phyloP scores from a whole-genome alignment of 1,140 invertebrate genomes.

The Argopecten irradians region DNA sequence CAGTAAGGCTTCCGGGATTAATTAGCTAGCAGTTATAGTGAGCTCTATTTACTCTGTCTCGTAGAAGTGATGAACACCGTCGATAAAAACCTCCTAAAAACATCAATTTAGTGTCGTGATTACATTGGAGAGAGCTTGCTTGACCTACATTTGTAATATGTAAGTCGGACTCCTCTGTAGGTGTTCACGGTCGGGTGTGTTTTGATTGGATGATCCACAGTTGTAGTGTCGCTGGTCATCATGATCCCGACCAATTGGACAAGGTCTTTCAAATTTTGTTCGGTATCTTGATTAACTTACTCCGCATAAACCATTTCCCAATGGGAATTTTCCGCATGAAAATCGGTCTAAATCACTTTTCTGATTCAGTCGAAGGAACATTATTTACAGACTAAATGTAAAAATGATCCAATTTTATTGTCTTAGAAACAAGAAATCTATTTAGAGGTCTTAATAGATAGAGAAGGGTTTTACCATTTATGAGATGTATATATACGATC shows the following conservation, averaged over 20 bases:
- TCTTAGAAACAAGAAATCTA: neutral
- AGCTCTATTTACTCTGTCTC: neutral
- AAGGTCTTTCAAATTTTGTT: neutral
- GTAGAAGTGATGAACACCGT: neutral
- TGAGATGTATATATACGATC: no score
- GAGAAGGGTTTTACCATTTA: no score
- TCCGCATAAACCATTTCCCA: neutral
- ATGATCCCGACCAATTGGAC: neutral
- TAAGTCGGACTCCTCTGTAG: neutral
- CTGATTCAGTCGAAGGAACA: neutral
- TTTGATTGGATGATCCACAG: neutral
- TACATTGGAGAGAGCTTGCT: neutral
- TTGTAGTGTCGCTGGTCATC: neutral
- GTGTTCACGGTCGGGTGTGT: neutral
- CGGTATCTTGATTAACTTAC: neutral
- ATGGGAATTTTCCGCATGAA: neutral
- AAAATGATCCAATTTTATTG: neutral
- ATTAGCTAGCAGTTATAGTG: neutral
- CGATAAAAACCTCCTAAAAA: constrained; percentile 1
- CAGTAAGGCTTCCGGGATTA: neutral
- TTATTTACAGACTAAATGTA: neutral
- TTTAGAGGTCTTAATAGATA: no score
- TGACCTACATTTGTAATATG: neutral
- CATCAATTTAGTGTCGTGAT: neutral
- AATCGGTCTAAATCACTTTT: neutral